Percentiles rank a stretch among this genome's conserved stretches.
Evolutionary conservation across 2,888 invertebrate genomes (phyloP).

Genomic region (Eugnorisma glareosa): DNA sequence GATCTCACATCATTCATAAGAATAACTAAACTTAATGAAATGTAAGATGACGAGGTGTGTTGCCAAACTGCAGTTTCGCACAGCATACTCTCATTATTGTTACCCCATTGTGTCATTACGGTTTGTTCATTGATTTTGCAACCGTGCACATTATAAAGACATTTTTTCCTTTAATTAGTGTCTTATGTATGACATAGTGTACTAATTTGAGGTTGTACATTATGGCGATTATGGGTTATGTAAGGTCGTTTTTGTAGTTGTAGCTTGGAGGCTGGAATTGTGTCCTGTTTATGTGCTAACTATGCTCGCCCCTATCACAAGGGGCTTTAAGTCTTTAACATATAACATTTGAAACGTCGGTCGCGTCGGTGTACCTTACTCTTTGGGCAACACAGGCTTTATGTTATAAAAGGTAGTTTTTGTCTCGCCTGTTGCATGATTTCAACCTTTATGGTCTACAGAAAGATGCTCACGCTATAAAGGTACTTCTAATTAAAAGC

Average conservation of each 20-base stretch:
- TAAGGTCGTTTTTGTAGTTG: conserved; percentile 24
- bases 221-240: conserved; percentile 28
- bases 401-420: not conserved
- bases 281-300: not conserved
- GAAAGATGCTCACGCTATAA: conserved; percentile 10
- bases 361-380: not conserved
- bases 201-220: conserved; percentile 29
- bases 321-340: no score
- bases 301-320: not conserved
- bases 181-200: conserved; percentile 57
- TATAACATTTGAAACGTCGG: not conserved
- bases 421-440: no score
- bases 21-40: conserved; percentile 26
- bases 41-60: conserved; percentile 61
- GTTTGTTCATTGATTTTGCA: conserved; percentile 74
- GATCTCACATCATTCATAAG: conserved; percentile 14
- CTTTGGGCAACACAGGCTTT: no score
- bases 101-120: conserved; percentile 74
- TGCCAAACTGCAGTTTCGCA: conserved; percentile 72
- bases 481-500: conserved; percentile 22
- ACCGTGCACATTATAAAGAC: conserved; percentile 65
- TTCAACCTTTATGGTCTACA: not conserved
- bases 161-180: conserved; percentile 65
- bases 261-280: not conserved
- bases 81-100: conserved; percentile 78